Evolutionary conservation across 2,888 invertebrate genomes (phyloP), one percentile per base, ranked within the genome.

Genomic region (Sesamia inferens): DNA sequence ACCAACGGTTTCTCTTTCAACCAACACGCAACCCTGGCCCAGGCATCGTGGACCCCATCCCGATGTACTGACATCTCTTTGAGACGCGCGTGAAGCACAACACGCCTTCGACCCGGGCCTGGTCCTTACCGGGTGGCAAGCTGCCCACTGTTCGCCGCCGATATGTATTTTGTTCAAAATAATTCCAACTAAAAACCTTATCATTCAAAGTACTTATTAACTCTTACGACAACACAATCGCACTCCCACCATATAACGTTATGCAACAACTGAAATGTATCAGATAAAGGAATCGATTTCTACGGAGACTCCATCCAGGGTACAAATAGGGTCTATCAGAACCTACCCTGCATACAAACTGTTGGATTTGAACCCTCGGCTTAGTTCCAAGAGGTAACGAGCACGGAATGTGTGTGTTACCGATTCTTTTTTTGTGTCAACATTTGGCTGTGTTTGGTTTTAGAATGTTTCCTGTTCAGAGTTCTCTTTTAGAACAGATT

Each of bases 291-390:
- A 87, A 89, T 87, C 87, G 84, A 85, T 88, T 87, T 78, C 83
- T 71, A 74, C 75, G 31, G 77, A 80, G 80, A 85, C 82, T 86
- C 86, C 85, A 87, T 85, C 79, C 77, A 79, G 87, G 85, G 88
- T 88, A 91, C 90, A 89, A 90, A 91, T 89, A 88, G 88, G 87
- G 84, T 82, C 83, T 85, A 79, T 82, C 84, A 83, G 78, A 76
- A 67, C 83, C 74, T 76, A 74, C 73, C 68, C 76, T 85, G 91
- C 86, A 92, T 92, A 92, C 87, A 91, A 91, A 92, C 90, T 78
- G 87, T 82, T 83, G 68, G 81, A 88, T 91, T 91, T 89, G 76
- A 80, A 78, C 85, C 78, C 61, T 59, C 81, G 67, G 63, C 77
- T 69, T 47, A 57, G 65, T 83, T 70, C 64, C 66, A 62, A 66